A percentile compares a stretch with the other conserved stretches of the same genome.
phyloP scores from a whole-genome alignment of 2,113 vertebrate species.

The Thomomys bottae region DNA sequence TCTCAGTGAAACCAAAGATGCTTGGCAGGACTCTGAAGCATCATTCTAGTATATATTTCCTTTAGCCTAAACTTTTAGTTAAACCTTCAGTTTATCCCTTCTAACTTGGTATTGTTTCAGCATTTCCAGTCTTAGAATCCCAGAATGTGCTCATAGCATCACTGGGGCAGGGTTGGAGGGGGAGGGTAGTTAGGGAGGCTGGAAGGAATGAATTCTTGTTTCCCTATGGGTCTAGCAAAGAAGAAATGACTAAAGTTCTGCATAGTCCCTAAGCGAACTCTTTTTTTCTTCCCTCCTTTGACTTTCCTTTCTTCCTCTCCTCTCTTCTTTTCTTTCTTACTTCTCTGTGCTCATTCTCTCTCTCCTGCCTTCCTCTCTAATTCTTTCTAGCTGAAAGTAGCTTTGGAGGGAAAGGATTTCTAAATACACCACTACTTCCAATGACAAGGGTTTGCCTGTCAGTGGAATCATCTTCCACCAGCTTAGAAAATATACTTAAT shows the following conservation, averaged over 20 bases:
- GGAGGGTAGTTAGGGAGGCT: neutral
- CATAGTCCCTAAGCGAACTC: neutral
- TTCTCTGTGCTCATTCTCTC: too few relatives aligned
- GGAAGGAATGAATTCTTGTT: slow-evolving; percentile 14
- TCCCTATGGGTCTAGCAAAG: neutral
- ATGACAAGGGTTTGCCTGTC: neutral
- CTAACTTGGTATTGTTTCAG: neutral
- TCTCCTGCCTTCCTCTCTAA: too few relatives aligned
- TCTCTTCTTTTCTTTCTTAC: too few relatives aligned
- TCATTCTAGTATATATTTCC: neutral
- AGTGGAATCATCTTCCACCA: neutral
- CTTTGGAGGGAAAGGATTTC: neutral
- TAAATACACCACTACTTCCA: neutral
- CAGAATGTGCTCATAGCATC: neutral
- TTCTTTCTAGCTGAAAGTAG: neutral
- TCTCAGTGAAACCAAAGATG: neutral
- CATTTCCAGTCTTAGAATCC: neutral
- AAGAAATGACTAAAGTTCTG: neutral
- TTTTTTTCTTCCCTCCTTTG: too few relatives aligned
- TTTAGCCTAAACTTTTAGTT: neutral
- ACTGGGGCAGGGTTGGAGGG: neutral
- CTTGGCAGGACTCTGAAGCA: neutral
- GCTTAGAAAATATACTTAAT: neutral
- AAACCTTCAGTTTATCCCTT: neutral
- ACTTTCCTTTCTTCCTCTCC: too few relatives aligned